A percentile compares a stretch with the other conserved stretches of the same genome.
phyloP scores from a whole-genome alignment of 2,113 vertebrate genomes.

The Cyprichromis sp. region DNA sequence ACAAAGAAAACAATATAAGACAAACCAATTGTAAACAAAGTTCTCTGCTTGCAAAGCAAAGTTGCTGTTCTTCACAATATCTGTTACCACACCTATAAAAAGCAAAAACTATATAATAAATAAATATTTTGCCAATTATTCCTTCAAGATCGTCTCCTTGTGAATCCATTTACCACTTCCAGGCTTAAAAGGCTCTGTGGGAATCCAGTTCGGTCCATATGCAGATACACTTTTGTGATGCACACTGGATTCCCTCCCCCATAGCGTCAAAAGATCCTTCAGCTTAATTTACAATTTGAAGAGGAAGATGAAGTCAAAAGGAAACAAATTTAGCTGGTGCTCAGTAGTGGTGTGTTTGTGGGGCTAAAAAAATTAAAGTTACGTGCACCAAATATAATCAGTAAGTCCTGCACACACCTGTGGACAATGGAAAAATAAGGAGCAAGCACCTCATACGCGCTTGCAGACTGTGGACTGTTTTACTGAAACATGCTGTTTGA shows the following conservation, averaged over 20 bases:
- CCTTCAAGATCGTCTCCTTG: background rate
- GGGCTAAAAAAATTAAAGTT: background rate
- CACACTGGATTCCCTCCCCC: background rate
- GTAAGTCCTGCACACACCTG: background rate
- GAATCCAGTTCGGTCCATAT: background rate
- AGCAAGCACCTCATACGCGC: background rate
- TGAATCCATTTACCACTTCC: background rate
- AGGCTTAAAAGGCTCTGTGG: background rate
- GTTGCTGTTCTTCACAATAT: background rate
- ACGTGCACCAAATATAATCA: background rate
- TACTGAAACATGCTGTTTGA: background rate
- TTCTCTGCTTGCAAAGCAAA: background rate
- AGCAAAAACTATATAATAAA: background rate
- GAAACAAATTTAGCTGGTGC: background rate
- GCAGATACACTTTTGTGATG: background rate
- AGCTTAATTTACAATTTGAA: background rate
- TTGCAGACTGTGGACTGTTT: background rate
- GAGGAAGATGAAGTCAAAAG: background rate
- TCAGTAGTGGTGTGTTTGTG: background rate
- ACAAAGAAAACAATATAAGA: conserved; percentile 18
- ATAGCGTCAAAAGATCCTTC: background rate
- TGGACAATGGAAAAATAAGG: background rate
- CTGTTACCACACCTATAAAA: background rate
- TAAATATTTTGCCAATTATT: background rate
- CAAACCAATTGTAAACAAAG: background rate